These are phyloP conservation scores for Cyclargus thomasi DNA, from an alignment of 1,140 invertebrate species.

Conservation along the genomic window DNA sequence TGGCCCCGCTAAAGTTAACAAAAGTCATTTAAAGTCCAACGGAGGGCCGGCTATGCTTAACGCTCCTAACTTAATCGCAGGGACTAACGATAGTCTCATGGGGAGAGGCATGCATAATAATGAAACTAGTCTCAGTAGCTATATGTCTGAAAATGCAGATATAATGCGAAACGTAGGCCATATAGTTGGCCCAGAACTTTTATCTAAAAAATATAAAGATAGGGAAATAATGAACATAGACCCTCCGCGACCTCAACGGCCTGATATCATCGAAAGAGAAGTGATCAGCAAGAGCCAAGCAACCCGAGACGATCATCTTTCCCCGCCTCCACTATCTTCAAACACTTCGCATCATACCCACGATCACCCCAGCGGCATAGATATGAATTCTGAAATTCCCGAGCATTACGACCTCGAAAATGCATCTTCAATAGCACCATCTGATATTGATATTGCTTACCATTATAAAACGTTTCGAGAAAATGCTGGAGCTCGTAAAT, in stretches of 20 bases:
- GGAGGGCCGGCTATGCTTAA: constrained; percentile 75
- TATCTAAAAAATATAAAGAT: constrained; percentile 92
- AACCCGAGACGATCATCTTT: constrained; percentile 84
- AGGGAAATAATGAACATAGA: constrained; percentile 83
- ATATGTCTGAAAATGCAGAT: constrained; percentile 80
- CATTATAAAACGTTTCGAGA: constrained; percentile 96
- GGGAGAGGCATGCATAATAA: constrained; percentile 74
- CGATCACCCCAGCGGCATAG: constrained; percentile 79
- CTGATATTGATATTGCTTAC: constrained; percentile 97
- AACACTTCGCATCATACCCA: constrained; percentile 80
- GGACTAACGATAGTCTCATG: constrained; percentile 76
- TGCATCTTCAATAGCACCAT: constrained; percentile 96
- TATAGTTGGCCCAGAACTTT: constrained; percentile 84
- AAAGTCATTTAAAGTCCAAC: constrained; percentile 80
- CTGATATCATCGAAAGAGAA: constrained; percentile 95
- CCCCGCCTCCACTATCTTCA: constrained; percentile 79
- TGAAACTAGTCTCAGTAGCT: constrained; percentile 76
- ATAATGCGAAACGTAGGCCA: constrained; percentile 82
- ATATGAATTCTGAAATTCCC: constrained; percentile 88
- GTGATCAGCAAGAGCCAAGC: constrained; percentile 87
- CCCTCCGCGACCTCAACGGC: constrained; percentile 84
- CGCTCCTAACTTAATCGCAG: constrained; percentile 75
- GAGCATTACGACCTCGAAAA: constrained; percentile 98
- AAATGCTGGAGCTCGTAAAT: constrained; percentile 86
- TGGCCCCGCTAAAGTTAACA: constrained; percentile 73